Conservation (phyloP, 2,888 invertebrate genomes). For the Chironomus tentans region DNA sequence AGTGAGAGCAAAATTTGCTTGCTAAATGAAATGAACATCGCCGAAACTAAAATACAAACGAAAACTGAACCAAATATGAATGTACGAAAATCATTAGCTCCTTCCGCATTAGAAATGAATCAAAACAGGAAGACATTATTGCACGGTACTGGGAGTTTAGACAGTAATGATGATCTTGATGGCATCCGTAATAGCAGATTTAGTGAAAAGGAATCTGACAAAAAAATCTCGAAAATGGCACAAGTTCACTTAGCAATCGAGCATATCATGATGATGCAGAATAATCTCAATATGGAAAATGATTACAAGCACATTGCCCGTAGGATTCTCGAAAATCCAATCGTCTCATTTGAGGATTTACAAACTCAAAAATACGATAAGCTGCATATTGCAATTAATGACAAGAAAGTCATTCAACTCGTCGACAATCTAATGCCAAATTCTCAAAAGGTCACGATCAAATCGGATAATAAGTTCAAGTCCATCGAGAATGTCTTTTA, state of each 20-base stretch:
- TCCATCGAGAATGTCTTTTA: conserved; percentile 36
- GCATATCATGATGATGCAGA: conserved; percentile 39
- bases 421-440: conserved; percentile 33
- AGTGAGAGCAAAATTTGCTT: conserved; percentile 39
- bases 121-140: conserved; percentile 6
- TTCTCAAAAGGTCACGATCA: conserved; percentile 36
- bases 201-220: conserved; percentile 33
- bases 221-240: conserved; percentile 35
- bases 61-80: conserved; percentile 29
- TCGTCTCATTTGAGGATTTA: conserved; percentile 29
- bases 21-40: conserved; percentile 32
- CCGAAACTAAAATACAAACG: conserved; percentile 21
- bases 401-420: conserved; percentile 34
- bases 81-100: conserved; percentile 38
- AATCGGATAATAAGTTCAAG: conserved; percentile 36
- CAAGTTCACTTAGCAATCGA: conserved; percentile 40
- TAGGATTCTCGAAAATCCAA: conserved; percentile 35
- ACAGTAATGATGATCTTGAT: conserved; percentile 28
- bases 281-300: conserved; percentile 37
- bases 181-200: conserved; percentile 40
- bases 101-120: conserved; percentile 34
- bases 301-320: conserved; percentile 36
- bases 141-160: background rate
- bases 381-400: conserved; percentile 36
- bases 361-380: conserved; percentile 35